Conservation (phyloP, 2,888 invertebrate species). For the Microctonus aethiopoides region DNA sequence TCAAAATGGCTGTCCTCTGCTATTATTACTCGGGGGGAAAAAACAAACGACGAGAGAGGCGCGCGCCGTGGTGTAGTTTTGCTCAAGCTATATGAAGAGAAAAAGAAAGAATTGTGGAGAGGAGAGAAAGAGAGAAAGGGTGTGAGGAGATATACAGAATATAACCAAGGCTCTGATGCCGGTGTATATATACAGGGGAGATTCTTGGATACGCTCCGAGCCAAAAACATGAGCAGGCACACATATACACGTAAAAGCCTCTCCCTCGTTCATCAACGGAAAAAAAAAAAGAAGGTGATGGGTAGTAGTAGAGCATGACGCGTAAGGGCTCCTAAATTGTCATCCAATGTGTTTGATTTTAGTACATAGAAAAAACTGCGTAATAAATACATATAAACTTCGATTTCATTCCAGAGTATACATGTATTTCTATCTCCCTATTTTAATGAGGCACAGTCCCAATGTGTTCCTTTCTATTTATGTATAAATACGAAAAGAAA, state of each 20-base stretch:
- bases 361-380: background rate
- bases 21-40: conserved; percentile 65
- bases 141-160: too few relatives aligned
- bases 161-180: conserved; percentile 44
- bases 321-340: background rate
- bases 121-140: conserved; percentile 32
- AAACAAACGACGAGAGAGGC: conserved; percentile 59
- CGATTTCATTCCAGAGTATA: too few relatives aligned
- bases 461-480: too few relatives aligned
- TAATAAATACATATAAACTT: too few relatives aligned
- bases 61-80: conserved; percentile 46
- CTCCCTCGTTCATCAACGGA: conserved; percentile 16
- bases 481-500: too few relatives aligned
- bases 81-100: conserved; percentile 37
- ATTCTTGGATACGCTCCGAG: conserved; percentile 16
- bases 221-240: conserved; percentile 32
- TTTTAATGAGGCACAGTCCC: too few relatives aligned
- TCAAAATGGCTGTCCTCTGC: conserved; percentile 67
- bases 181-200: conserved; percentile 33
- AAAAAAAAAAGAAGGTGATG: background rate
- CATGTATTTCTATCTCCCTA: too few relatives aligned
- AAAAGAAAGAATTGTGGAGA: conserved; percentile 36
- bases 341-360: conserved; percentile 7
- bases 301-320: background rate
- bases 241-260: too few relatives aligned